Base-by-base conservation (phyloP, 2,888 invertebrate genomes). In the Salticus scenicus region DNA sequence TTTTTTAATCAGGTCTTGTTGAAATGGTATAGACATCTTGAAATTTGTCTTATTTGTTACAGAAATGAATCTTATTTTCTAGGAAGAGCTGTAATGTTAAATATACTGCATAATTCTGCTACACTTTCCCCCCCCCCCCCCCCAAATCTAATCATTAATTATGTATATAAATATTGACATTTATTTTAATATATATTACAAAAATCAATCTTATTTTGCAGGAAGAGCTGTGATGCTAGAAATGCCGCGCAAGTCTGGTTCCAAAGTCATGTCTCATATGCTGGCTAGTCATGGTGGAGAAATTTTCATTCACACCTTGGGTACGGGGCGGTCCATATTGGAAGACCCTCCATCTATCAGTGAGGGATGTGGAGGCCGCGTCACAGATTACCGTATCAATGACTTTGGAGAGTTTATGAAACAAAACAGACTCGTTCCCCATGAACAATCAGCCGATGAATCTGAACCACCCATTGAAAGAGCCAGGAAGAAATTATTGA, bases 261-360 rank as follows among this genome's bases (percentile, higher is more conserved):
- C 96, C 0, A 95, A 97, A 91, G 95, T 96, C 0, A 96, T 97
- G 31, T 97, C 97, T 0, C 98, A 98, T 92, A 94, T 98, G 90
- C 91, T 99, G 73, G 96, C 97, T 0, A 96, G 97, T 12, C 98
- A 98, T 89, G 98, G 97, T 0, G 98, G 98, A 0, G 98, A 98
- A 92, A 95, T 99, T 89, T 98, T 97, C 92, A 96, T 99, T 88
- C 98, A 98, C 88, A 96, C 97, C 0, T 92, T 98, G 63, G 95
- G 95, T 31, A 96, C 96, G 0, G 94, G 94, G 1, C 89, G 97
- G 47, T 95, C 96, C 63, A 95, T 97, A 2, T 93, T 98, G 76
- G 98, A 98, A 91, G 98, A 98, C 91, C 97, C 97, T 0, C 98
- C 98, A 0, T 96, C 98, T 0, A 96, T 98, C 73, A 96, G 96